Conservation (phyloP, 2,113 vertebrate genomes). For the Trichechus manatus region DNA sequence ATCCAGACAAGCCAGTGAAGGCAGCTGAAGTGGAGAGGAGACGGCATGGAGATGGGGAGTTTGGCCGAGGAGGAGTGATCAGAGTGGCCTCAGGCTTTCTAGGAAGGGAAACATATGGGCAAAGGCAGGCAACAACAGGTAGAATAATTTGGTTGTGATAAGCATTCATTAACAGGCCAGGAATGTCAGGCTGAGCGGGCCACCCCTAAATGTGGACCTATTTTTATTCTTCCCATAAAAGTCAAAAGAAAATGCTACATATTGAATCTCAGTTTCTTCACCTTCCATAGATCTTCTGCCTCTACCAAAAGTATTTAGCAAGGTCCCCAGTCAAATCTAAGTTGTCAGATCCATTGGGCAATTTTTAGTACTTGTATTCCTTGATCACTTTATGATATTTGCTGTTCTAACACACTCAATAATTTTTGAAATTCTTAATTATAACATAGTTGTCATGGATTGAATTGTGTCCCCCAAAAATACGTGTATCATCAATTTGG, state of each 20-base stretch:
- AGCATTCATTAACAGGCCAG: neutral
- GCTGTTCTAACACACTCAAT: neutral
- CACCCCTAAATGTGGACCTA: neutral
- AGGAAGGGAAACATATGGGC: neutral
- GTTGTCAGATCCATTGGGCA: neutral
- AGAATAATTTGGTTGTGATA: neutral
- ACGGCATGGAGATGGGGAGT: neutral
- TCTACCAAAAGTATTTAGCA: neutral
- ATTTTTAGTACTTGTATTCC: neutral
- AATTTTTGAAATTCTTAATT: neutral
- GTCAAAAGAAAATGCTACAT: neutral
- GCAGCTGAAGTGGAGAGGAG: neutral
- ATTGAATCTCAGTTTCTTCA: neutral
- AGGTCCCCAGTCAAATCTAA: neutral
- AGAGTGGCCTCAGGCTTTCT: neutral
- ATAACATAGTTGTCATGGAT: neutral
- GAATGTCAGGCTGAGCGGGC: neutral
- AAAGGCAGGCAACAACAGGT: neutral
- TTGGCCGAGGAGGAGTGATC: neutral
- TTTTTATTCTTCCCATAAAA: neutral
- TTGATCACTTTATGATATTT: neutral
- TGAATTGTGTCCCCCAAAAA: too few relatives aligned
- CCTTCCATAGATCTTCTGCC: neutral
- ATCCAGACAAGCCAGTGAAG: neutral
- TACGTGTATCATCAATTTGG: too few relatives aligned